A percentile compares a stretch with the other conserved stretches of the same genome.
Conservation (phyloP, 2,797 vertebrate genomes). For the Artibeus jamaicensis region DNA sequence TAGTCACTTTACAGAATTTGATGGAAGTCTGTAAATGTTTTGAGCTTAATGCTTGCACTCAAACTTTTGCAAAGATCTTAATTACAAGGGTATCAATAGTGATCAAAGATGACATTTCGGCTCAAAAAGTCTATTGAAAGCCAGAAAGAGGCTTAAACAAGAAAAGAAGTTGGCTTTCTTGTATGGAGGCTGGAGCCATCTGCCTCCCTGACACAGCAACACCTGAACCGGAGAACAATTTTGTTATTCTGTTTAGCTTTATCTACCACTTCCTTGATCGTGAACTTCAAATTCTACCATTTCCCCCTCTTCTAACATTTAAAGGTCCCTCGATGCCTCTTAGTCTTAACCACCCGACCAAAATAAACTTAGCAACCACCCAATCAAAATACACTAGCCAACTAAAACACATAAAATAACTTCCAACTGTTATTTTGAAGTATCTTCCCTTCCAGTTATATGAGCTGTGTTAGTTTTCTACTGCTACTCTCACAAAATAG, state of each 20-base stretch:
- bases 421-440: not conserved
- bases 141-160: not conserved
- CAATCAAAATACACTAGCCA: not conserved
- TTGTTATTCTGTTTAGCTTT: not conserved
- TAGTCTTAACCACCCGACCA: not conserved
- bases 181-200: not conserved
- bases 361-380: not conserved
- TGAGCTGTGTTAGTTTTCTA: not conserved
- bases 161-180: not conserved
- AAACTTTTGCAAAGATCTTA: not conserved
- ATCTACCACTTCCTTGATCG: not conserved
- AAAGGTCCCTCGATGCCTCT: not conserved
- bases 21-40: not conserved
- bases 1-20: not conserved
- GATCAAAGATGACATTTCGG: not conserved
- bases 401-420: accelerated
- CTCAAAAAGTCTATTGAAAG: not conserved
- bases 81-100: not conserved
- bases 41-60: not conserved
- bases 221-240: not conserved
- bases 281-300: not conserved
- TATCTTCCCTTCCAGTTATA: not conserved
- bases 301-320: not conserved
- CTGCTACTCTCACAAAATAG: not conserved
- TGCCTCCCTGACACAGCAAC: not conserved